A percentile compares a stretch with the other conserved stretches of the same genome.
These are phyloP conservation scores for Xiphophorus maculatus DNA, from an alignment of 2,113 vertebrate species.

Conservation along the genomic window DNA sequence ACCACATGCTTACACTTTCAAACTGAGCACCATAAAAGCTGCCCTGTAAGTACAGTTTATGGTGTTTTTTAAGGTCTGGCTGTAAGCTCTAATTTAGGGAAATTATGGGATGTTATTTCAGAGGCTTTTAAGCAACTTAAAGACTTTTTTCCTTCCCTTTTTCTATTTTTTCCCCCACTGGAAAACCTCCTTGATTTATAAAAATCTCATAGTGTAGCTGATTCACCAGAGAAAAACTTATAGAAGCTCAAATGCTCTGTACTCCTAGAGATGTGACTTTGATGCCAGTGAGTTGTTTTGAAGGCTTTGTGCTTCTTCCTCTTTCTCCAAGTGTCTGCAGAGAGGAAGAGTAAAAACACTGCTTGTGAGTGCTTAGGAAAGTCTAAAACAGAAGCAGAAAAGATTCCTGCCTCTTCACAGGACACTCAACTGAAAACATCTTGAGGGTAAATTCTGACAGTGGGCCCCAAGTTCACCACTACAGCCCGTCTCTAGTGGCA, in stretches of 20 bases:
- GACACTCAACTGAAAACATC: conserved; percentile 62
- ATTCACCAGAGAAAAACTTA: not conserved
- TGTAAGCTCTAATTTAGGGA: not conserved
- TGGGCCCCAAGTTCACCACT: conserved; percentile 54
- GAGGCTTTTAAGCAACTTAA: not conserved
- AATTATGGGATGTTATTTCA: conserved; percentile 7
- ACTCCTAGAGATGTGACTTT: not conserved
- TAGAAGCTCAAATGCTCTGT: not conserved
- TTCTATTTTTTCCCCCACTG: not conserved
- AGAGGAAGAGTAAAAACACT: conserved; percentile 7
- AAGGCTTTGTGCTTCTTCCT: not conserved
- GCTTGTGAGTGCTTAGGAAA: not conserved
- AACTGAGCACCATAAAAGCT: not conserved
- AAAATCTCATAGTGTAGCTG: not conserved
- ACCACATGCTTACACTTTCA: conserved; percentile 26
- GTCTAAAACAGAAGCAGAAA: conserved; percentile 51
- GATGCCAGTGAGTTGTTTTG: not conserved
- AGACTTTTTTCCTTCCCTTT: not conserved
- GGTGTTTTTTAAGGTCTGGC: not conserved
- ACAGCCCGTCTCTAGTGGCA: conserved; percentile 47
- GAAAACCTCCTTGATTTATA: not conserved
- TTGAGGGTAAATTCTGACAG: conserved; percentile 58
- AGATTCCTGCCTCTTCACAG: conserved; percentile 41
- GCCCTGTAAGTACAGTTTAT: conserved; percentile 13
- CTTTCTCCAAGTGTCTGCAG: not conserved